Evolutionary conservation across 2,113 vertebrate genomes (phyloP), one percentile per base, ranked within the genome.

Genomic region (Engraulis encrasicolus): DNA sequence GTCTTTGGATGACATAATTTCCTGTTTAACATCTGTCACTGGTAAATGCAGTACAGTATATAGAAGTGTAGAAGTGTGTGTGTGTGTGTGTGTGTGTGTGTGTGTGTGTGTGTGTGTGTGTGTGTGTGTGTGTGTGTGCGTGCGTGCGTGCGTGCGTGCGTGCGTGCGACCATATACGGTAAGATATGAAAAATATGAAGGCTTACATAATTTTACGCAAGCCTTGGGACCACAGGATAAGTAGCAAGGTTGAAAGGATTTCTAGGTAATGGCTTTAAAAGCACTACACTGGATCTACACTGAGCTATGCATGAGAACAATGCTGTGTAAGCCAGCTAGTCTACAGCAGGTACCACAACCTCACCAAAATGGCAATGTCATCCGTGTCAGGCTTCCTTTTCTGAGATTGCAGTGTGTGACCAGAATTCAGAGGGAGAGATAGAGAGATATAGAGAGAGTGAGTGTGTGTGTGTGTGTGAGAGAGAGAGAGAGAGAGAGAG

Each of bases 301-400:
- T 66, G 58, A 66, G 12, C 58, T 66, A 66, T 27, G 58, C 9
- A 14, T 12, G 58, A 66, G 2, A 11, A 31, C 40, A 45, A n/a
- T 45, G 9, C 40, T 45, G 40, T 66, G 31, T 31, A 11, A 66
- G 23, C 58, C 58, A 27, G 7, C 58, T 15, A 9, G 19, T 58
- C 58, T 66, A 66, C 27, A 14, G n/a, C 27, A n/a, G n/a, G n/a
- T n/a, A n/a, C n/a, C n/a, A n/a, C n/a, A 27, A 23, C 61, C 86
- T 77, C 81, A 89, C 83, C 88, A 86, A 34, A 66, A 82, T 34
- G 2, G 27, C 58, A 80, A 78, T 7, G 12, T 89, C 89, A 15
- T 85, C 36, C 78, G 81, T 71, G 12, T 89, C 86, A 12, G 50
- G 74, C 87, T 85, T 92, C 88, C 90, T 89, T 83, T 91, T 91